Evolutionary conservation across 2,888 invertebrate species (phyloP).

Genomic region (Willowsia nigromaculata): DNA sequence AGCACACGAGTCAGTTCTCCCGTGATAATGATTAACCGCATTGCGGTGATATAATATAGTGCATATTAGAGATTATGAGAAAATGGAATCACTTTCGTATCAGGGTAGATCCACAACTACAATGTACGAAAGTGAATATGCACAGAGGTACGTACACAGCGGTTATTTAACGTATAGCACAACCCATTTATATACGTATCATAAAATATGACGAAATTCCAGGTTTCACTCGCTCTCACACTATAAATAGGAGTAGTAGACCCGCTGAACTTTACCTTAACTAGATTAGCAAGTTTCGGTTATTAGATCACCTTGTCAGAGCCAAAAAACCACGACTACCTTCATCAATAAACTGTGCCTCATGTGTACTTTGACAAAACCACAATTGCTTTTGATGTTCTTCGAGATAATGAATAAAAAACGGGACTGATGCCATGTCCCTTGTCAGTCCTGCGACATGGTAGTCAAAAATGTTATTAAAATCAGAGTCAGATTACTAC

Average conservation of each 20-base stretch:
- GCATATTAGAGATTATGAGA: slow-evolving; percentile 11
- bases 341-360: too few relatives aligned
- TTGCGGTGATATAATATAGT: slow-evolving; percentile 37
- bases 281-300: too few relatives aligned
- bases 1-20: slow-evolving; percentile 37
- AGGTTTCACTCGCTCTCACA: background rate
- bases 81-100: background rate
- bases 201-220: background rate
- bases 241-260: too few relatives aligned
- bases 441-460: background rate
- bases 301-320: too few relatives aligned
- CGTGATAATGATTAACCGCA: slow-evolving; percentile 66
- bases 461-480: background rate
- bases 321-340: too few relatives aligned
- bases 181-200: background rate
- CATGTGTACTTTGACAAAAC: background rate
- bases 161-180: background rate
- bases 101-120: too few relatives aligned
- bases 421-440: background rate
- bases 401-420: background rate
- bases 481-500: slow-evolving; percentile 9
- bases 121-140: background rate
- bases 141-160: background rate
- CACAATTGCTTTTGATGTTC: background rate
- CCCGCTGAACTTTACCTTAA: too few relatives aligned